Evolutionary conservation across 2,888 invertebrate genomes (phyloP).

Genomic region (Eupithecia vulgata): DNA sequence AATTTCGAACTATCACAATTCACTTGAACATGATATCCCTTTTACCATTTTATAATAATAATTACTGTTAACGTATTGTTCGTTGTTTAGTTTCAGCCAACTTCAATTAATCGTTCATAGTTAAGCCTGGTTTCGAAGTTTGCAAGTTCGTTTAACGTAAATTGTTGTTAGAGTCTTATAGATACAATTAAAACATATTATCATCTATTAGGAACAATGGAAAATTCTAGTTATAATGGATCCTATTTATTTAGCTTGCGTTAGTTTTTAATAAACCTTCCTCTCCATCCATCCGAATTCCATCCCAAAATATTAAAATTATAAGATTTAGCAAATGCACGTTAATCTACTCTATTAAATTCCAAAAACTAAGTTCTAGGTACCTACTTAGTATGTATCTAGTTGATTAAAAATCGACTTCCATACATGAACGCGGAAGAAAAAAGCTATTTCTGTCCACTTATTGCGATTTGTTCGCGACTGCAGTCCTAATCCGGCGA

Average conservation of each 20-base stretch:
- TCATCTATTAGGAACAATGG: slow-evolving; percentile 9
- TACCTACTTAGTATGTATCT: background rate
- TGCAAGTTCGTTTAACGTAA: slow-evolving; percentile 31
- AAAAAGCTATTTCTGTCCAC: slow-evolving; percentile 15
- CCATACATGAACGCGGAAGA: slow-evolving; percentile 14
- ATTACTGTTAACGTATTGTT: slow-evolving; percentile 18
- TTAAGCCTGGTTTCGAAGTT: slow-evolving; percentile 35
- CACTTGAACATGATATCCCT: background rate
- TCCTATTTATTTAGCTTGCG: background rate
- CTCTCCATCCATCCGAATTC: too few relatives aligned
- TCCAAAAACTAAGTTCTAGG: background rate
- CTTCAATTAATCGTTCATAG: slow-evolving; percentile 40
- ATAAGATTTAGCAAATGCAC: too few relatives aligned
- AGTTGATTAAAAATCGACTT: background rate
- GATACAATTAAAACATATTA: slow-evolving; percentile 30
- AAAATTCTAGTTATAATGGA: background rate
- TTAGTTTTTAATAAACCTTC: too few relatives aligned
- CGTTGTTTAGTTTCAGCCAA: slow-evolving; percentile 32
- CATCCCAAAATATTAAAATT: too few relatives aligned
- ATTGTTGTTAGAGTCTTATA: slow-evolving; percentile 40
- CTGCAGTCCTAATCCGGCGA: slow-evolving; percentile 32
- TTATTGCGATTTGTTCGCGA: slow-evolving; percentile 42
- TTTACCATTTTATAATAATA: slow-evolving; percentile 9
- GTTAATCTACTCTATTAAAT: too few relatives aligned
- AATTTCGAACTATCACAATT: background rate